Percentiles rank a stretch among this genome's conserved stretches.
These are phyloP conservation scores for Conus canariensis DNA, from an alignment of 2,888 invertebrate species.

Conservation along the genomic window DNA sequence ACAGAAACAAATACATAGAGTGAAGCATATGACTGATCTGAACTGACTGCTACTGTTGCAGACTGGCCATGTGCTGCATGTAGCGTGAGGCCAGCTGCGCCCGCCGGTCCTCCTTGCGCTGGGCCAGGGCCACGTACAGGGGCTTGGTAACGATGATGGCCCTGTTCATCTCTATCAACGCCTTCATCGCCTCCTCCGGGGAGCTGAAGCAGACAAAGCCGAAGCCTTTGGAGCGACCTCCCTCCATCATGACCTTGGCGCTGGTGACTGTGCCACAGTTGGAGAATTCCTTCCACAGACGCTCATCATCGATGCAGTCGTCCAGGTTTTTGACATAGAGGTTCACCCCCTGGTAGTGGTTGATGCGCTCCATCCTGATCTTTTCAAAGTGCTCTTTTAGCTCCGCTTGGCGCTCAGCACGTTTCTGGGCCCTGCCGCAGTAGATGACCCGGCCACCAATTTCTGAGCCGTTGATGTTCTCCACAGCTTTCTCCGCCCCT, in stretches of 20 bases:
- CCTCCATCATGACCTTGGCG: slow-evolving; percentile 86
- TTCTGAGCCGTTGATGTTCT: slow-evolving; percentile 91
- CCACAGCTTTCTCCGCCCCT: slow-evolving; percentile 94
- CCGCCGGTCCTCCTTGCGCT: slow-evolving; percentile 99
- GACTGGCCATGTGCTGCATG: slow-evolving; percentile 91
- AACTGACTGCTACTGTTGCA: slow-evolving; percentile 84
- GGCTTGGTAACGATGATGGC: slow-evolving; percentile 98
- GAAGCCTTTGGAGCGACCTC: slow-evolving; percentile 86
- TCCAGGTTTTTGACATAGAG: slow-evolving; percentile 99
- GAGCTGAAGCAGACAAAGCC: slow-evolving; percentile 99
- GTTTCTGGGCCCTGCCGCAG: slow-evolving; percentile 99
- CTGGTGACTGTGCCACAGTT: slow-evolving; percentile 98
- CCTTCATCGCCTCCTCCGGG: slow-evolving; percentile 98
- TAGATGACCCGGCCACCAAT: slow-evolving; percentile 83
- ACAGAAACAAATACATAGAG: no score
- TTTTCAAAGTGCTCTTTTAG: slow-evolving; percentile 96
- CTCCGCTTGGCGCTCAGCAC: slow-evolving; percentile 98
- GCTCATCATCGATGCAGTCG: slow-evolving; percentile 98
- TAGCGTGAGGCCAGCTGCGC: slow-evolving; percentile 98
- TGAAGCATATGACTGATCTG: slow-evolving; percentile 86
- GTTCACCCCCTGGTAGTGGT: slow-evolving; percentile 93
- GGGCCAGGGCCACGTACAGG: slow-evolving; percentile 98
- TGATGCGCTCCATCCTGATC: slow-evolving; percentile 94
- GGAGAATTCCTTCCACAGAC: slow-evolving; percentile 95
- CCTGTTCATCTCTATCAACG: slow-evolving; percentile 99